Conservation (phyloP, 2,888 invertebrate species). For the Limnephilus rhombicus region DNA sequence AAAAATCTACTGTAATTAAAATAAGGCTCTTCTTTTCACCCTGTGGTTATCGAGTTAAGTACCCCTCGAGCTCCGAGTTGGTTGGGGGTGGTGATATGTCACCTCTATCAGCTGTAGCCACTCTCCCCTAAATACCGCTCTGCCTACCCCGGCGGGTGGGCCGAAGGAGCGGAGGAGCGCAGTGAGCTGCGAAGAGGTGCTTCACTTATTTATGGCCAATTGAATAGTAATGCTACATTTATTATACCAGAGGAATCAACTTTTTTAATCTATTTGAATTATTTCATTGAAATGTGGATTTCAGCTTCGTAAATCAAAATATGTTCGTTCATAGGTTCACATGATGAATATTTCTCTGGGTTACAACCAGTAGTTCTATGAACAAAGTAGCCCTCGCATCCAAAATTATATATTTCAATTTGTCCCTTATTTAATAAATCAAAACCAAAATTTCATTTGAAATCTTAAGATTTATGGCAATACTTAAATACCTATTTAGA, state of each 20-base stretch:
- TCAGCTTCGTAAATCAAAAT: conserved; percentile 18
- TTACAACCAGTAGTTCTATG: too few species aligned
- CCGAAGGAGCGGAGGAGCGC: not conserved
- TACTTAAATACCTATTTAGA: too few species aligned
- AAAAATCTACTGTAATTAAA: not conserved
- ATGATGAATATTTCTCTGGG: too few species aligned
- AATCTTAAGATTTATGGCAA: too few species aligned
- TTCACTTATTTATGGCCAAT: not conserved
- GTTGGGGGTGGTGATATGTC: conserved; percentile 62
- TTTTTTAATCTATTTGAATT: not conserved
- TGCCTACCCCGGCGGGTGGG: conserved; percentile 28
- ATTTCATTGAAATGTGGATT: not conserved
- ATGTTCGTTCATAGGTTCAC: not conserved
- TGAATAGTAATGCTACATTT: not conserved
- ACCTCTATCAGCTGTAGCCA: conserved; percentile 65
- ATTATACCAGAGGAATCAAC: not conserved
- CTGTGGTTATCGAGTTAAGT: conserved; percentile 46
- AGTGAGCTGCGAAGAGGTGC: not conserved
- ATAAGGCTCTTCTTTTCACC: not conserved
- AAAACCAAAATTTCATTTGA: too few species aligned
- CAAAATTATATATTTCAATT: too few species aligned
- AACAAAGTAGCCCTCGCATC: too few species aligned
- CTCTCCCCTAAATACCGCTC: conserved; percentile 53
- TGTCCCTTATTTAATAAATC: too few species aligned
- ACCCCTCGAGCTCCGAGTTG: conserved; percentile 20